Conservation (phyloP, 1,140 invertebrate species). For the Andricus grossulariae region DNA sequence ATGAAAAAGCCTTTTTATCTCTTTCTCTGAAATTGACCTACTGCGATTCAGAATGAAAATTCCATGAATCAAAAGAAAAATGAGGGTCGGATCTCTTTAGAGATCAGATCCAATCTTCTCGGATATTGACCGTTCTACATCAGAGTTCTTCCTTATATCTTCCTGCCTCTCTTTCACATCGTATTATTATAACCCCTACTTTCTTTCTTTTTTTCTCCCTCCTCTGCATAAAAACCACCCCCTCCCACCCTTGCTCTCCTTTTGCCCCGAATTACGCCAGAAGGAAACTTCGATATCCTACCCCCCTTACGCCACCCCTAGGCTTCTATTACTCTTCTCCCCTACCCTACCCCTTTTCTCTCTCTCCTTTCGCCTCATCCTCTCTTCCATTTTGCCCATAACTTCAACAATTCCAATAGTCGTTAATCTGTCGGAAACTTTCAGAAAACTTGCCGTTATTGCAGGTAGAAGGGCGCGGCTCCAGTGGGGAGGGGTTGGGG, state of each 20-base stretch:
- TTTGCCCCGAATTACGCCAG: constrained; percentile 27
- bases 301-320: constrained; percentile 5
- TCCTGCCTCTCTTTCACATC: constrained; percentile 36
- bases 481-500: constrained; percentile 19
- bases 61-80: constrained; percentile 34
- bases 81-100: constrained; percentile 46
- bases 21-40: neutral
- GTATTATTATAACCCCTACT: constrained; percentile 25
- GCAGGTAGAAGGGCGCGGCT: constrained; percentile 59
- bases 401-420: constrained; percentile 69
- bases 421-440: constrained; percentile 71
- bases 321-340: constrained; percentile 37
- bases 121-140: constrained; percentile 54
- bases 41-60: constrained; percentile 17
- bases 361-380: constrained; percentile 57
- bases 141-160: constrained; percentile 32
- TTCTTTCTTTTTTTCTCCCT: constrained; percentile 8
- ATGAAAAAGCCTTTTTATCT: neutral
- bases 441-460: constrained; percentile 68
- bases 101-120: constrained; percentile 60
- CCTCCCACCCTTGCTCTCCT: constrained; percentile 8
- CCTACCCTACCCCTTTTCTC: constrained; percentile 54
- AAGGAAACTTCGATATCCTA: constrained; percentile 45
- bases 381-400: constrained; percentile 39
- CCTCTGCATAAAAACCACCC: constrained; percentile 32